Evolutionary conservation across 1,140 invertebrate species (phyloP), one percentile per base, ranked within the genome.

Genomic region (Magallana gigas): DNA sequence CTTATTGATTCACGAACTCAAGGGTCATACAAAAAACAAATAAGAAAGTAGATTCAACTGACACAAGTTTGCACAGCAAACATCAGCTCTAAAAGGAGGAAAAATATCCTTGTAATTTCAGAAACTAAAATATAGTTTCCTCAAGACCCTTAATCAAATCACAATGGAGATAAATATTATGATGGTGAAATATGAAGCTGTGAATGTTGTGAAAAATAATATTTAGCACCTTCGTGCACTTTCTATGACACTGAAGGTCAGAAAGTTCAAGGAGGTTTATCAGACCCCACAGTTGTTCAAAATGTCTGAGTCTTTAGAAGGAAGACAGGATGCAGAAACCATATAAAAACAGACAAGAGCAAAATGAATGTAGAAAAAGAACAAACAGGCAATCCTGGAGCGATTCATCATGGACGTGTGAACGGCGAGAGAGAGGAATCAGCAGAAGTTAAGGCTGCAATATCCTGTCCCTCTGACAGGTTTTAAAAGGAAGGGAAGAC

Each of bases 361-460:
- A 11, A 11, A 76, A 23, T 76, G 68, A 76, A 36, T 76, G 23
- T 12, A 29, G 36, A 76, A 76, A 71, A 71, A 71, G 18, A 71
- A 76, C 23, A 76, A 76, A 76, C 18, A 76, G 68, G 68, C 68
- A 29, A 76, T 76, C 68, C 68, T 76, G 23, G 18, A 76, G 14
- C 68, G 8, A 76, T 76, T 76, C 68, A 76, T 76, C 68, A 76
- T 23, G 36, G 36, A 48, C 5, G 36, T 48, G 36, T 48, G 36
- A 48, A 2, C 36, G 3, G 5, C 36, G 36, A 5, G 36, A 48
- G 36, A 48, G 36, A 48, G 5, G 36, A 48, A 48, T 48, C 36
- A 36, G 23, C 23, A 12, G 68, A 18, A 76, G 1, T 29, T 29
- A 36, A 76, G 36, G 68, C 36, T 5, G 11, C 29, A 76, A 76